Evolutionary conservation across 2,113 vertebrate genomes (phyloP), one percentile per base, ranked within the genome.

Genomic region (Gymnocephalus cernua): DNA sequence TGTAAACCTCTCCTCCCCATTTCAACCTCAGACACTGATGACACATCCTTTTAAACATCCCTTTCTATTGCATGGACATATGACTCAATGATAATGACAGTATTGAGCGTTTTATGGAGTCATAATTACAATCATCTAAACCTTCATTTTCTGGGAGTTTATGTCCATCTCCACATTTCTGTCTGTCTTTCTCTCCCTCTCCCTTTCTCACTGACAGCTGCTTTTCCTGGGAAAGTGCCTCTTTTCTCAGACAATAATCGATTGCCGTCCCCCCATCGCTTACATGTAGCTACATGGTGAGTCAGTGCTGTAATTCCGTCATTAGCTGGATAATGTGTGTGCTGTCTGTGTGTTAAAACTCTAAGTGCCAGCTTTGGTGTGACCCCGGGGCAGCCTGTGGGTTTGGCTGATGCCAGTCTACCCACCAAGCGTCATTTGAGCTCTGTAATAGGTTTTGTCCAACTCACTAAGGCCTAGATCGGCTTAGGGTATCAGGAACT

Each of bases 231-330:
- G 92, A 94, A 93, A 93, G 91, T 81, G 90, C 83, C 81, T 84
- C 79, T 93, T 93, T 85, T 90, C 84, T 89, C 88, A 84, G 80
- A 89, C 90, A 87, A 93, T 94, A 95, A 95, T 95, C 93, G 95
- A 92, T 93, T 90, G 88, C 94, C 92, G 63, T 89, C 82, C 84
- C 92, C 89, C 80, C 86, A 86, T 85, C 88, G 83, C 90, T 92
- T 93, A 94, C 93, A 94, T 94, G 95, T 91, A 94, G 91, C 93
- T 94, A 94, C 95, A 94, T 67, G 92, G 93, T 95, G 94, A 96
- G 93, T 95, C 94, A 95, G 87, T 74, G 91, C 91, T 88, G 93
- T 95, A 95, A 96, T 94, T 94, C 94, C 90, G 78, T 95, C 95
- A 95, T 95, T 96, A 96, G 91, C 85, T 84, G 89, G 92, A 94